Evolutionary conservation across 2,888 invertebrate genomes (phyloP), one percentile per base, ranked within the genome.

Genomic region (Drosophila gaucha): DNA sequence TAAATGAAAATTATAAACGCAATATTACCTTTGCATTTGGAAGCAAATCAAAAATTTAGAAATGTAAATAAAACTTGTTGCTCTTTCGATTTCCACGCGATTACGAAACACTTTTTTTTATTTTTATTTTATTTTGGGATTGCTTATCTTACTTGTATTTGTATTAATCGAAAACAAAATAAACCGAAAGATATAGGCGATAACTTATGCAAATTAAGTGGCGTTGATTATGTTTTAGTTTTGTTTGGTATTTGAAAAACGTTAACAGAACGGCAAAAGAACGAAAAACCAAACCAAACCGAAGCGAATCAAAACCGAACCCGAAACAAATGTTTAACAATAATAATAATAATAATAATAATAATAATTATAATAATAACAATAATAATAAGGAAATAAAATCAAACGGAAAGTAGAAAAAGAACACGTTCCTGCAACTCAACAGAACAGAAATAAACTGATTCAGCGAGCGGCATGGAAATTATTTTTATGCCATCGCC

Each of bases 381-480:
- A 90, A 86, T 83, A 90, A 91, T 90, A 90, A 88, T 88, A 91
- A 90, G 89, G 89, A 85, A 89, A 89, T 88, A 86, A 90, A 91
- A 91, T 85, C 88, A 85, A 91, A 91, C 90, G 86, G 90, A 91
- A 91, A 91, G 90, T 88, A 90, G 89, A 91, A 91, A 90, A 90
- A 84, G 73, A 91, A 88, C 84, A 89, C 88, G 91, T 89, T 90
- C 90, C 89, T 90, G 90, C 90, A 91, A 91, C 91, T 89, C 82
- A 91, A 91, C 88, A 90, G 91, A 91, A 91, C 90, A 87, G 90
- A 91, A 91, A 91, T 91, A 91, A 91, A 91, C 91, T 91, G 88
- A 91, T 86, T 78, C 70, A 59, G 49, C 56, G 77, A 86, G 74
- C 54, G 72, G 59, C 68, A 75, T 80, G 84, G 69, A 82, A 80